phyloP scores from a whole-genome alignment of 2,888 invertebrate genomes.

The Rotaria sp. region DNA sequence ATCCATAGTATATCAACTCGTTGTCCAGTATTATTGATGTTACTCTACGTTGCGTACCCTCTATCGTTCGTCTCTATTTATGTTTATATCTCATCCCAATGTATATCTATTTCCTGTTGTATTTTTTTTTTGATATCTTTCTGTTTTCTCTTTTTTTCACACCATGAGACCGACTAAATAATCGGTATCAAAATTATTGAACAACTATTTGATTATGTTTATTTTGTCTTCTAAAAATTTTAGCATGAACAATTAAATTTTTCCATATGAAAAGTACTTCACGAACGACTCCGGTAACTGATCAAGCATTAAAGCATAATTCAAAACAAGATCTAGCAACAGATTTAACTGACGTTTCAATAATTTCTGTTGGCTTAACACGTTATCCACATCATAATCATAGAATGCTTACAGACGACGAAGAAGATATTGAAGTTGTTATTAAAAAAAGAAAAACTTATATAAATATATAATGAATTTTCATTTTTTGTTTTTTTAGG shows the following conservation, averaged over 20 bases:
- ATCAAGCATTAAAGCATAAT: background rate
- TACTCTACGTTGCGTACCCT: background rate
- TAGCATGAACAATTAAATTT: background rate
- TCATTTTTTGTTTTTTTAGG: background rate
- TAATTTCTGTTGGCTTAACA: background rate
- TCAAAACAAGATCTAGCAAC: background rate
- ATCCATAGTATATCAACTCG: background rate
- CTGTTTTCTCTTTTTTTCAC: background rate
- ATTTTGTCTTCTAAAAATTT: background rate
- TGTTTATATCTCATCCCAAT: background rate
- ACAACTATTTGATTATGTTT: background rate
- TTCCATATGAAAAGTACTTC: background rate
- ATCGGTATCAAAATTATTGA: background rate
- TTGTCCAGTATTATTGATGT: background rate
- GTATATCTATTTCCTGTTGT: background rate
- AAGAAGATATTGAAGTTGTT: background rate
- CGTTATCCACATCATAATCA: slow-evolving; percentile 3
- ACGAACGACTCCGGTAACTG: background rate
- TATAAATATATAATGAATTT: no score
- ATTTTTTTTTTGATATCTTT: background rate
- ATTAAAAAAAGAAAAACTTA: background rate
- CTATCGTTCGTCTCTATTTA: background rate
- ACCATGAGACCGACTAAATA: background rate
- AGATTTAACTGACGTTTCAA: slow-evolving; percentile 4
- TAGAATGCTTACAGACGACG: slow-evolving; percentile 13